Base-by-base conservation (phyloP, 1,140 invertebrate species). In the Yoshiicerus persimilis region DNA sequence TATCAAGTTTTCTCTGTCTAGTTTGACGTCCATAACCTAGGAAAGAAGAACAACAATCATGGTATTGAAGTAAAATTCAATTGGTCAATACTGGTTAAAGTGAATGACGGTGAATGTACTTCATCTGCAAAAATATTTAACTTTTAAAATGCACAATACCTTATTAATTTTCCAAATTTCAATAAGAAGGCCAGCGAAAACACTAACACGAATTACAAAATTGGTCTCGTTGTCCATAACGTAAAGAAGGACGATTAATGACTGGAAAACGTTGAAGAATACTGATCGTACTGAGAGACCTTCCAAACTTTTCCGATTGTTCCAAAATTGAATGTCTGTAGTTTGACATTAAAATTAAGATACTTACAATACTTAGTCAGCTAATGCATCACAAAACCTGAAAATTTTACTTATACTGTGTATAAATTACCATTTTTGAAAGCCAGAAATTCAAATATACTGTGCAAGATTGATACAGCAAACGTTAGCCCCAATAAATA, bases 161-260 rank as follows among this genome's bases (percentile, higher is more conserved):
- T 99, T 99, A 90, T 99, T 97, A 86, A 99, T 99, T 93, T 99
- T 99, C 99, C 99, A 99, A 30, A 99, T 93, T 93, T 99, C 99
- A 92, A 99, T 99, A n/a, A 96, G 94, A 0, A 99, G 93, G 6
- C 99, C 98, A 89, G 99, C 95, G 90, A 96, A 96, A 91, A 97
- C 98, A 89, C 97, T 98, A 87, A 99, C 96, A 91, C 96, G 95
- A 30, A 99, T 96, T 89, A 99, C 95, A 41, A 97, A 97, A 93
- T 99, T 99, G 2, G 99, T 99, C 92, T 99, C 99, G 93, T 99
- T 99, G 92, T 99, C 99, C 39, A 99, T 92, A 1, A 99, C 98
- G 92, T 99, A 99, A 0, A 99, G 93, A 0, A 99, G 93, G 2
- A 99, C 98, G 89, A 99, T 96, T 1, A 98, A 92, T 0, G 98